Evolutionary conservation across 2,888 invertebrate genomes (phyloP), one percentile per base, ranked within the genome.

Genomic region (Heliconius sara): DNA sequence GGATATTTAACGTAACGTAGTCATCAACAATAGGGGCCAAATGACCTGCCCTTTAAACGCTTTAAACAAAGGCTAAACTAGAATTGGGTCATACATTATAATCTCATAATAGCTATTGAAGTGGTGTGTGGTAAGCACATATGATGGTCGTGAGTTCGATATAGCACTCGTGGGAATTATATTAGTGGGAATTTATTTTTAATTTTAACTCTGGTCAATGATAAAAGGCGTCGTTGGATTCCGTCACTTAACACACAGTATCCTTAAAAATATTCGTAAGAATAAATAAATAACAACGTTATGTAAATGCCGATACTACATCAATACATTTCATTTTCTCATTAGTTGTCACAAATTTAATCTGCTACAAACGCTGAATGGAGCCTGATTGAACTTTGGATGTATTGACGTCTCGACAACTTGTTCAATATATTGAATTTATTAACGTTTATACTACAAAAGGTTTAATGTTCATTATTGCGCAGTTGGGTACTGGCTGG

Each of bases 351-450:
- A 73, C 52, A 57, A 73, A 60, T 73, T 73, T 27, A 79, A 76
- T 96, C 87, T 96, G 68, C n/a, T n/a, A 43, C 25, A 68, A 39
- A 68, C 6, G 43, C 0, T 68, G 68, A 68, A 68, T 43, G 43
- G 43, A n/a, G 9, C 25, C 39, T 68, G 43, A 43, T 68, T 68
- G 68, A 43, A 43, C 68, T 68, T 68, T 6, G 2, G n/a, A 25
- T 68, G 39, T 68, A 43, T 39, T 68, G 43, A 43, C n/a, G 68
- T 12, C 16, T 6, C n/a, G 43, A 67, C 66, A 34, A 19, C 9
- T 30, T 68, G n/a, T 68, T 43, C 2, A 43, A 43, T 68, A 68
- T 25, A n/a, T 25, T 22, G 13, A 22, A 68, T 68, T 68, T 12
- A n/a, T 68, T 25, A 68, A n/a, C 16, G 9, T 25, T 30, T 67